These are phyloP conservation scores for Eilema griseolum DNA, from an alignment of 2,888 invertebrate species.

Conservation along the genomic window DNA sequence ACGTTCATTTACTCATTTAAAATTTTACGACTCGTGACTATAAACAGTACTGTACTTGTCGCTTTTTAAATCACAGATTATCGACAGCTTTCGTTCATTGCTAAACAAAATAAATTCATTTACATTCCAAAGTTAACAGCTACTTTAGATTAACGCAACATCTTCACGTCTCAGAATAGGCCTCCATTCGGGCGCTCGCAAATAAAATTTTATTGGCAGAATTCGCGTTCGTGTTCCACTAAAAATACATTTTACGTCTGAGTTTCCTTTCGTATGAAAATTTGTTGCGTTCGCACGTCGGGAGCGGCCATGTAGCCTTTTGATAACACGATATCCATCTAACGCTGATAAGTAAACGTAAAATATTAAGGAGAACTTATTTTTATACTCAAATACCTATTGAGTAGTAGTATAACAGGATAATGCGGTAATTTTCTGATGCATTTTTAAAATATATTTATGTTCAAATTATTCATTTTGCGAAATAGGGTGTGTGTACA, in stretches of 20 bases:
- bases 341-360: not conserved
- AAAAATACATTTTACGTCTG: constrained; percentile 58
- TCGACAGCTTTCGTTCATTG: constrained; percentile 22
- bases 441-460: too few relatives aligned
- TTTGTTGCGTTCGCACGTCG: constrained; percentile 55
- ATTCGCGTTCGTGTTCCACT: constrained; percentile 56
- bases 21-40: constrained; percentile 11
- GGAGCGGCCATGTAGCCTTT: constrained; percentile 25
- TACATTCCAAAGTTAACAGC: constrained; percentile 41
- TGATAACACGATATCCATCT: not conserved
- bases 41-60: constrained; percentile 19
- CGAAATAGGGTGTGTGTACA: too few relatives aligned
- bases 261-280: constrained; percentile 60
- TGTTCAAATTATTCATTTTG: too few relatives aligned
- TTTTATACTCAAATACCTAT: not conserved
- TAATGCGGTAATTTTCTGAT: not conserved
- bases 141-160: constrained; percentile 42
- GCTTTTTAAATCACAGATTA: constrained; percentile 12
- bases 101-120: constrained; percentile 47
- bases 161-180: constrained; percentile 45
- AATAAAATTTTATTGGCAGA: constrained; percentile 65
- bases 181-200: constrained; percentile 49
- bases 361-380: not conserved
- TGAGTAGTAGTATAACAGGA: not conserved
- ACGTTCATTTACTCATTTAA: constrained; percentile 11